phyloP scores from a whole-genome alignment of 2,888 invertebrate genomes.

The Microctonus brassicae region DNA sequence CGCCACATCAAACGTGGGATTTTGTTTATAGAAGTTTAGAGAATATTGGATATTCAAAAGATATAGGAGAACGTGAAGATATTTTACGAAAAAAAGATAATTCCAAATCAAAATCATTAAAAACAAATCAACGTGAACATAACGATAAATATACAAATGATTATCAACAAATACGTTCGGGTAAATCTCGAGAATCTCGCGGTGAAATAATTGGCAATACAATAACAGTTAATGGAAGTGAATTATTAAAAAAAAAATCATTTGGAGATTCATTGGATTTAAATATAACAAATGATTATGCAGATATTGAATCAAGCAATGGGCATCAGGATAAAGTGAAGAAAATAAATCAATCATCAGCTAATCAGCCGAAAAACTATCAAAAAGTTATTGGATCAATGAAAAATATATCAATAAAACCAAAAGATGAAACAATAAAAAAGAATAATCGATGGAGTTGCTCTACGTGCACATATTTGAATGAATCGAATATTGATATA shows the following conservation, averaged over 20 bases:
- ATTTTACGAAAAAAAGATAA: constrained; percentile 70
- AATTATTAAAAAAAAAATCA: constrained; percentile 25
- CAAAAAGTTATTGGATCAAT: constrained; percentile 47
- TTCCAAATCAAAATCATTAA: constrained; percentile 25
- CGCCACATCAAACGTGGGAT: constrained; percentile 81
- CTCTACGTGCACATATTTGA: constrained; percentile 79
- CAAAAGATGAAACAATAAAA: constrained; percentile 68
- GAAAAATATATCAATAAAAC: constrained; percentile 45
- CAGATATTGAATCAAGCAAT: constrained; percentile 16
- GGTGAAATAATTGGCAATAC: background rate
- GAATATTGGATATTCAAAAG: constrained; percentile 78
- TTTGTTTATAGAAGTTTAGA: constrained; percentile 84
- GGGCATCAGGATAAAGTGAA: constrained; percentile 45
- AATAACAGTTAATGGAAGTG: background rate
- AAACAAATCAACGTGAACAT: constrained; percentile 44
- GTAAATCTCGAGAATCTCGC: background rate
- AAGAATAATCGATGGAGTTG: constrained; percentile 77
- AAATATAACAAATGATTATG: background rate
- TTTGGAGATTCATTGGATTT: constrained; percentile 25
- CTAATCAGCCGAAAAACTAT: constrained; percentile 37
- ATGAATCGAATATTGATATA: constrained; percentile 72
- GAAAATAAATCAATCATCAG: constrained; percentile 40
- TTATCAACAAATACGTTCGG: constrained; percentile 35
- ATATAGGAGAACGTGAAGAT: constrained; percentile 78
- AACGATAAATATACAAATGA: constrained; percentile 13